phyloP scores from a whole-genome alignment of 1,140 invertebrate species.

The Apolygus lucorum region DNA sequence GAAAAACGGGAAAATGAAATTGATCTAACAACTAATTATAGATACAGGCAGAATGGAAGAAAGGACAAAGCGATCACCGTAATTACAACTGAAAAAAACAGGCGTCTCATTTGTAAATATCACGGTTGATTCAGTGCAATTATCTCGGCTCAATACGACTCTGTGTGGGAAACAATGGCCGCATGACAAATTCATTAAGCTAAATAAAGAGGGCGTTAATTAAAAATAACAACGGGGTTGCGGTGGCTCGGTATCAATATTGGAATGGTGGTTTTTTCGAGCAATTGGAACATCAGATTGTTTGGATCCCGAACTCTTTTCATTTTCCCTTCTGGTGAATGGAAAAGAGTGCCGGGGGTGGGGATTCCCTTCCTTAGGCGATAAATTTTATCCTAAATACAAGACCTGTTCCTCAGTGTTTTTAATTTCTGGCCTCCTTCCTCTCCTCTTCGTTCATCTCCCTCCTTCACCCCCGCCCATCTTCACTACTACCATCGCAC shows the following conservation, averaged over 20 bases:
- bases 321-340: background rate
- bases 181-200: slow-evolving; percentile 7
- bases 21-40: background rate
- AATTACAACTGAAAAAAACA: background rate
- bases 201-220: background rate
- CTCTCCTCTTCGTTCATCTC: background rate
- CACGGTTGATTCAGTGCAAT: background rate
- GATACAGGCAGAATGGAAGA: background rate
- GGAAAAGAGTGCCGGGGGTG: too few species aligned
- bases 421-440: slow-evolving; percentile 25
- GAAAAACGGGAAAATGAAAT: too few species aligned
- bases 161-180: background rate
- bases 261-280: background rate
- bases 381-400: slow-evolving; percentile 24
- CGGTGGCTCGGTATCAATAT: slow-evolving; percentile 1
- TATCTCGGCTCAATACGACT: background rate
- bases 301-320: background rate
- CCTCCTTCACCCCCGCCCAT: background rate
- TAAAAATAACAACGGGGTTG: background rate
- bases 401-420: slow-evolving; percentile 26
- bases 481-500: background rate
- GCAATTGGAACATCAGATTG: slow-evolving; percentile 12
- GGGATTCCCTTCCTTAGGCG: slow-evolving; percentile 20
- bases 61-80: background rate
- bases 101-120: background rate